Conservation (phyloP, 1,140 invertebrate species). For the Vollenhovia emeryi region DNA sequence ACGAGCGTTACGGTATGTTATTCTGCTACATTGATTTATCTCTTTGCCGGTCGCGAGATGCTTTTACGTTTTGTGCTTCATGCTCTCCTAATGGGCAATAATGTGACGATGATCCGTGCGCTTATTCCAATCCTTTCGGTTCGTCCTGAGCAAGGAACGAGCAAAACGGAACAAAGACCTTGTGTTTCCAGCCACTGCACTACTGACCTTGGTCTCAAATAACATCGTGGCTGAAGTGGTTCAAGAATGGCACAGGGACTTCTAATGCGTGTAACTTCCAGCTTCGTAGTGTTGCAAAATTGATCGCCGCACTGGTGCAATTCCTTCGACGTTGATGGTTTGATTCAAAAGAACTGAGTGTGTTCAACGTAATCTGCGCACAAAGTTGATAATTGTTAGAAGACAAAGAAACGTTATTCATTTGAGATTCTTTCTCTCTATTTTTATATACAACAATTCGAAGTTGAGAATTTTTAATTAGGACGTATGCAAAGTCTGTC, state of each 20-base stretch:
- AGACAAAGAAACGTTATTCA: neutral
- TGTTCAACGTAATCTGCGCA: neutral
- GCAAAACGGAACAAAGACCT: slow-evolving; percentile 58
- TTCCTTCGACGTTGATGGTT: neutral
- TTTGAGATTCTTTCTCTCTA: neutral
- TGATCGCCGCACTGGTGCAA: slow-evolving; percentile 31
- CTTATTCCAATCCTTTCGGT: slow-evolving; percentile 58
- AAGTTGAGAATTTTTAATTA: neutral
- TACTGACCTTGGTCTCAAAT: slow-evolving; percentile 65
- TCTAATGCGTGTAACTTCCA: slow-evolving; percentile 48
- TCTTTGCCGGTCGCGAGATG: slow-evolving; percentile 6
- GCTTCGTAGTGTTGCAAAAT: slow-evolving; percentile 28
- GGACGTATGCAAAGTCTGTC: too few relatives aligned
- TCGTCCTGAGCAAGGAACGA: neutral
- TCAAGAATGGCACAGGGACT: slow-evolving; percentile 56
- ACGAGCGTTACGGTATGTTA: slow-evolving; percentile 35
- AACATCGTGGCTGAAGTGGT: slow-evolving; percentile 47
- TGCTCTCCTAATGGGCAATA: slow-evolving; percentile 66
- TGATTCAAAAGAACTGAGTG: neutral
- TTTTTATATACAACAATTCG: neutral
- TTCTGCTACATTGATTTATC: slow-evolving; percentile 61
- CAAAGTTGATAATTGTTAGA: neutral
- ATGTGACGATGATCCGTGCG: slow-evolving; percentile 65
- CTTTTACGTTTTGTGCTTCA: slow-evolving; percentile 41
- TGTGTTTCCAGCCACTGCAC: slow-evolving; percentile 55